Evolutionary conservation across 2,888 invertebrate genomes (phyloP), one percentile per base, ranked within the genome.

Genomic region (Ophion ellenae): DNA sequence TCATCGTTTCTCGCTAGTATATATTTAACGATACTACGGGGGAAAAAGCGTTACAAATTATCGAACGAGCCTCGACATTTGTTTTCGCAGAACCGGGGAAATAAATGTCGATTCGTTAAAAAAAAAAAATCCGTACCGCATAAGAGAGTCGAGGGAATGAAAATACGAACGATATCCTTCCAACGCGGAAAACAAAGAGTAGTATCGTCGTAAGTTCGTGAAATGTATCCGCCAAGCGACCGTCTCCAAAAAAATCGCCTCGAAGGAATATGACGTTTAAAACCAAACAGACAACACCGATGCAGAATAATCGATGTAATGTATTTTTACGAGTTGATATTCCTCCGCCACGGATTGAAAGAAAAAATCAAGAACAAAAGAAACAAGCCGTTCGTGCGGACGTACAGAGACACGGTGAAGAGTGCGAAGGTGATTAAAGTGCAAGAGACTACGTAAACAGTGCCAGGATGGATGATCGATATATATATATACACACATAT

Each of bases 311-410:
- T 85, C 80, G 74, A 87, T 87, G 85, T 87, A 86, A 78, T 89
- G 89, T 90, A 89, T 91, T 90, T 90, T 90, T 90, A 90, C 88
- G 86, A 89, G 88, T 87, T 87, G 83, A 87, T 88, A 88, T 86
- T 83, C 82, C 83, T 83, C 83, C 77, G 80, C 28, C 81, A 67
- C 28, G 59, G 74, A 67, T 81, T 36, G 66, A 77, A 63, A 67
- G 83, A 64, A 71, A 47, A 47, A 47, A 40, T 40, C 40, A 47
- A 69, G 40, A 70, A 70, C 1, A 47, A 47, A 81, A 74, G 32
- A 67, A 75, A 63, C 17, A 75, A 53, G 7, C 47, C 61, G 63
- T 71, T 40, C 84, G 70, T 59, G 75, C 82, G 73, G 67, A 81
- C 64, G 81, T 77, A 71, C 28, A 74, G 61, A 71, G 45, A 74